phyloP scores from a whole-genome alignment of 2,113 vertebrate genomes.

The Furnarius figulus region DNA sequence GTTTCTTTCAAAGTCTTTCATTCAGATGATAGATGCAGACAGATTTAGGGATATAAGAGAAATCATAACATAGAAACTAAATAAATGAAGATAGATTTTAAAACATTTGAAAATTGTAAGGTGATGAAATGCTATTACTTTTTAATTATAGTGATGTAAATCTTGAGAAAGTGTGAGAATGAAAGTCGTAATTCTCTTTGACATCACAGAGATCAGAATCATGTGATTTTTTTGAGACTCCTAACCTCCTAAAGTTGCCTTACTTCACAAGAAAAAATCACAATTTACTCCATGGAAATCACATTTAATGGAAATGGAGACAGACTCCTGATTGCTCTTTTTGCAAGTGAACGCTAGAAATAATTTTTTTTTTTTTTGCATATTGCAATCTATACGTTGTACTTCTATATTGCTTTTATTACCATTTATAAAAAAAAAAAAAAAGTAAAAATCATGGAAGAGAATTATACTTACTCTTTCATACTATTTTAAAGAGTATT shows the following conservation, averaged over 20 bases:
- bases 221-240: not conserved
- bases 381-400: not conserved
- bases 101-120: not conserved
- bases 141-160: not conserved
- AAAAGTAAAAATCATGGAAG: not conserved
- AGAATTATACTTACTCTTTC: not conserved
- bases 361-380: not conserved
- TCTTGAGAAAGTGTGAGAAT: not conserved
- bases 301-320: not conserved
- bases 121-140: not conserved
- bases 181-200: not conserved
- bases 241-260: not conserved
- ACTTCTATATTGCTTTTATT: not conserved
- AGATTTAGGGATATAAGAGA: not conserved
- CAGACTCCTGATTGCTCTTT: rapidly evolving
- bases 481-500: not conserved
- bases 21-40: not conserved
- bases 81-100: not conserved
- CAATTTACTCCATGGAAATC: not conserved
- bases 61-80: not conserved
- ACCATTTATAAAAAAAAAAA: conserved; percentile 19
- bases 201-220: not conserved
- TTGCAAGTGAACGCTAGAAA: not conserved
- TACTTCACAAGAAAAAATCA: not conserved
- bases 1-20: not conserved